A percentile compares a stretch with the other conserved stretches of the same genome.
Evolutionary conservation across 2,113 vertebrate genomes (phyloP).

Genomic region (Picathartes gymnocephalus): DNA sequence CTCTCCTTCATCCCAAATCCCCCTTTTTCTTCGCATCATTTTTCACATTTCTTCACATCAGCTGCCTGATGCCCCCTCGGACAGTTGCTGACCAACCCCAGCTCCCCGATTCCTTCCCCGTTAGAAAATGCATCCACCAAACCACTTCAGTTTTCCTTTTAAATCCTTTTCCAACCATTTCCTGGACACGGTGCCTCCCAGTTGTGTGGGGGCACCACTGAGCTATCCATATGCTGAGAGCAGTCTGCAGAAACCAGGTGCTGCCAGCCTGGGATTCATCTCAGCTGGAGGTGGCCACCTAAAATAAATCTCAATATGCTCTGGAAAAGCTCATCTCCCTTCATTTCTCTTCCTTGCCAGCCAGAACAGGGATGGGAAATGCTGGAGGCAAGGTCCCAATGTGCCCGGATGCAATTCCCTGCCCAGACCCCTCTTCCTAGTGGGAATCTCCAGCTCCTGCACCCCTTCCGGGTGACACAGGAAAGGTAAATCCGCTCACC

Average conservation of each 20-base stretch:
- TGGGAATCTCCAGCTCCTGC: neutral
- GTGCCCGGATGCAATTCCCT: neutral
- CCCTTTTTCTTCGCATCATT: neutral
- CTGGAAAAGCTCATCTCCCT: neutral
- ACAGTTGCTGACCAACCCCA: neutral
- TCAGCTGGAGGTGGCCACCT: neutral
- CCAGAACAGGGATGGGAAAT: neutral
- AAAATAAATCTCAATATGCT: neutral
- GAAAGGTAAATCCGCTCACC: slow-evolving; percentile 64
- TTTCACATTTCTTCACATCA: neutral
- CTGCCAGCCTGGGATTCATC: neutral
- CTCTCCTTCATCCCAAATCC: neutral
- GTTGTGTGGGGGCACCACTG: neutral
- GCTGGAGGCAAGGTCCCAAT: fast-evolving
- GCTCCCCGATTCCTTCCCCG: fast-evolving
- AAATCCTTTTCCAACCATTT: neutral
- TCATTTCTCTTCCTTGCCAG: neutral
- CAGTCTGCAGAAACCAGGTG: neutral
- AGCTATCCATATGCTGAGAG: neutral
- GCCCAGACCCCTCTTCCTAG: neutral
- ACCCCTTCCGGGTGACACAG: neutral
- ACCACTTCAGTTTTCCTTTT: neutral
- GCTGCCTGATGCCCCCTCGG: fast-evolving
- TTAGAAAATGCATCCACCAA: neutral
- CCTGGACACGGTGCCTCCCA: neutral